Evolutionary conservation across 2,888 invertebrate species (phyloP).

Genomic region (Hypomecis punctinalis): DNA sequence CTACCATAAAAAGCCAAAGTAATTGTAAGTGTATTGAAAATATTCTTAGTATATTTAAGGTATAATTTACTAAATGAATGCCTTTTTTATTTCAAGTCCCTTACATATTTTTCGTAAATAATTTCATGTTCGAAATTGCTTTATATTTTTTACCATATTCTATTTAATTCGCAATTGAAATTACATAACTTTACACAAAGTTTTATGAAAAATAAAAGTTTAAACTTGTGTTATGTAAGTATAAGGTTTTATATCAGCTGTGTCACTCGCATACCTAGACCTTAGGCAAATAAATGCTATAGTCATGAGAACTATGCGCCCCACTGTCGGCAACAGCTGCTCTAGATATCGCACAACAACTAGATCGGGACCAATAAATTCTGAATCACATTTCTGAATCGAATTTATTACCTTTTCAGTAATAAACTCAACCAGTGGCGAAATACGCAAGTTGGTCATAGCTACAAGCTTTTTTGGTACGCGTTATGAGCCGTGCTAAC

Average conservation of each 20-base stretch:
- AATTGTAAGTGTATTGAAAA: too few species aligned
- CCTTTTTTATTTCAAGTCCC: too few species aligned
- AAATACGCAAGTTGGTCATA: conserved; percentile 45
- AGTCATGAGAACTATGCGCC: conserved; percentile 62
- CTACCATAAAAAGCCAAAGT: too few species aligned
- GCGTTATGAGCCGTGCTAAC: conserved; percentile 24
- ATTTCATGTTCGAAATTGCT: too few species aligned
- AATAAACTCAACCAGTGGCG: conserved; percentile 55
- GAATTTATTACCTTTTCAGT: conserved; percentile 64
- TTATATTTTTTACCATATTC: too few species aligned
- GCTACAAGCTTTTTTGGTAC: conserved; percentile 35
- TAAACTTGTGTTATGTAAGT: too few species aligned
- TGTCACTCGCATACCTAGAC: not conserved
- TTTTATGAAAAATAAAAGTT: too few species aligned
- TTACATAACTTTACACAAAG: too few species aligned
- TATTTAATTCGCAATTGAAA: too few species aligned
- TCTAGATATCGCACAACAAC: conserved; percentile 61
- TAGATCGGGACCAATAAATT: conserved; percentile 73
- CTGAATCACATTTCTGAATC: conserved; percentile 71
- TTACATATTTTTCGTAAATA: too few species aligned
- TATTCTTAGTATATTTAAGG: too few species aligned
- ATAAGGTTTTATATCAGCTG: not conserved
- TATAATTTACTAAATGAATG: too few species aligned
- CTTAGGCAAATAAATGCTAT: conserved; percentile 29
- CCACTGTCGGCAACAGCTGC: conserved; percentile 57